Base-by-base conservation (phyloP, 2,888 invertebrate species). In the Melolontha melolontha region DNA sequence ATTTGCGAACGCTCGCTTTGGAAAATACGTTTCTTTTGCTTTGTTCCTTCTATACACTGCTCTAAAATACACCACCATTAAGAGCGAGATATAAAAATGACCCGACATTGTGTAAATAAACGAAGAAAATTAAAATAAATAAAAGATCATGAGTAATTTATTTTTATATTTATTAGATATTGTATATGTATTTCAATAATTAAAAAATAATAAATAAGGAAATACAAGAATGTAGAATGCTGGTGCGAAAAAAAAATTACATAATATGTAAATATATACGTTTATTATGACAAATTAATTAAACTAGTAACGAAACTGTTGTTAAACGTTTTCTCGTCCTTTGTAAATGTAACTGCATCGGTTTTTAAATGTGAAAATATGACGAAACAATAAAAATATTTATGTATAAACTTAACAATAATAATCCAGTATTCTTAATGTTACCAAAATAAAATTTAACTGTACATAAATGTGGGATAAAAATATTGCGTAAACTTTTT, bases 381-480 rank as follows among this genome's bases (percentile, higher is more conserved):
- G 73, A 75, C 73, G 47, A 62, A 62, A 62, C 59, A 62, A 62
- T 62, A 62, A 62, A 62, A 71, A 71, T 74, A 74, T 75, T 74
- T 75, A 74, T 77, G 76, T 76, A 74, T 74, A 75, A 75, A 67
- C 69, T 73, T 78, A 76, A 74, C 78, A 76, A 79, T 79, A 79
- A 80, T 79, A 79, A 80, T 79, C 78, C 82, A 82, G 82, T 82
- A 82, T 82, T 82, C 81, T 79, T 81, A 80, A 82, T 82, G 81
- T 82, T 82, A 82, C 81, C 81, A 81, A 77, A 75, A 34, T 73
- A 71, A 63, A 52, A 41, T 39, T 51, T 64, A 64, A 49, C 64
- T 78, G 79, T 79, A 79, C 74, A 77, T 78, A 77, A 74, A 78
- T 78, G 77, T 79, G 74, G 73, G 67, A 27, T 74, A 76, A 72